Evolutionary conservation across 2,888 invertebrate genomes (phyloP).

Genomic region (Sphaeridia pumilis): DNA sequence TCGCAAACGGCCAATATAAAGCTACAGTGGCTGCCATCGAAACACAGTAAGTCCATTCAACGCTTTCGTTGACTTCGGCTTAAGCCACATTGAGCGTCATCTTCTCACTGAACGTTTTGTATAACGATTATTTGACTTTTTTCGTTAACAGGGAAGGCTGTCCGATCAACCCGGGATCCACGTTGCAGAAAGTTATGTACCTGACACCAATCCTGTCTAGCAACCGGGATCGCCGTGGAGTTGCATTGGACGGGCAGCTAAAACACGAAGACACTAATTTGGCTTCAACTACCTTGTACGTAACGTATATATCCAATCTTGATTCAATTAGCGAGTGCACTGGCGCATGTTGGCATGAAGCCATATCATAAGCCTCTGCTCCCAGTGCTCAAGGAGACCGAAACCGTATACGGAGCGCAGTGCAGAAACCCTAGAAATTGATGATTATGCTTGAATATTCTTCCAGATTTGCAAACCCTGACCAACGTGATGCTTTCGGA

Average conservation of each 20-base stretch:
- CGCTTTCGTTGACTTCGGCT: too few relatives aligned
- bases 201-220: conserved; percentile 62
- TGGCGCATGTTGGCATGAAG: too few relatives aligned
- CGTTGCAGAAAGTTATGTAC: conserved; percentile 77
- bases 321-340: too few relatives aligned
- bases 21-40: conserved; percentile 78
- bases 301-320: too few relatives aligned
- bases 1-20: conserved; percentile 89
- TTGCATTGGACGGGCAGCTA: conserved; percentile 82
- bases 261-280: conserved; percentile 69
- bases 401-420: too few relatives aligned
- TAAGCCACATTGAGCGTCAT: too few relatives aligned
- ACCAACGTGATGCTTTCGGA: conserved; percentile 83
- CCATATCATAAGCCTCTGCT: too few relatives aligned
- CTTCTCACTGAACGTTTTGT: too few relatives aligned
- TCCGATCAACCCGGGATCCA: conserved; percentile 74
- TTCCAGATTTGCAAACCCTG: conserved; percentile 59
- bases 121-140: too few relatives aligned
- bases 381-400: too few relatives aligned
- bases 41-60: conserved; percentile 73
- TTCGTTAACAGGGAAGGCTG: conserved; percentile 64
- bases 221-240: conserved; percentile 73
- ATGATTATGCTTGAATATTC: too few relatives aligned
- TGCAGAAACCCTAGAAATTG: too few relatives aligned
- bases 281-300: conserved; percentile 84